Percentiles rank a stretch among this genome's conserved stretches.
These are phyloP conservation scores for Ovis canadensis DNA, from an alignment of 2,113 vertebrate genomes.

Conservation along the genomic window DNA sequence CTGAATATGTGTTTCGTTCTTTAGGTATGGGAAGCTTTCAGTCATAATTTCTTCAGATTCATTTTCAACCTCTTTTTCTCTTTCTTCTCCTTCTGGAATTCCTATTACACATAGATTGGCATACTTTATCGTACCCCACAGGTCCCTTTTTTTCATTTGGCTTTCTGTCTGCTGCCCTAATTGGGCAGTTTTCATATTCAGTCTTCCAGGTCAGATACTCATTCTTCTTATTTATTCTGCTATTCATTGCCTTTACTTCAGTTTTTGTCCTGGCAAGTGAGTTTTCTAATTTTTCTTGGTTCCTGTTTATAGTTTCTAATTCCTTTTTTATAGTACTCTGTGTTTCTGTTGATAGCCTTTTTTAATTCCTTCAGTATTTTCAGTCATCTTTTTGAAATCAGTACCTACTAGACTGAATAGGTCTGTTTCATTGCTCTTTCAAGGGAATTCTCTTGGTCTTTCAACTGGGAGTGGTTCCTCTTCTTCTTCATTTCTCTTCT, in stretches of 20 bases:
- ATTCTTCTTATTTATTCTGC: background rate
- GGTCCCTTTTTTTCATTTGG: background rate
- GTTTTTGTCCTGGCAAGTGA: background rate
- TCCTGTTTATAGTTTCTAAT: background rate
- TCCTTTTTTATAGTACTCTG: background rate
- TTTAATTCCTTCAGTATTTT: background rate
- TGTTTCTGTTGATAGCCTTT: background rate
- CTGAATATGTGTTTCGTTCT: background rate
- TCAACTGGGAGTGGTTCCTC: background rate
- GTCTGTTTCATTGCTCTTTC: background rate
- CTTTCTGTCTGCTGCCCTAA: background rate
- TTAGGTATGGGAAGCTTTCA: background rate
- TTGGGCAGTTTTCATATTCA: background rate
- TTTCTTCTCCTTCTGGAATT: background rate
- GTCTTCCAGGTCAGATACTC: background rate
- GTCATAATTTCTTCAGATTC: background rate
- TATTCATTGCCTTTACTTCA: background rate
- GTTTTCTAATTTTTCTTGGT: background rate
- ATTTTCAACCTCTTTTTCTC: background rate
- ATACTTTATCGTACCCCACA: background rate
- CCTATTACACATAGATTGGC: background rate
- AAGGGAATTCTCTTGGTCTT: background rate
- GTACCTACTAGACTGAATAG: background rate
- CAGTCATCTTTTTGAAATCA: background rate
- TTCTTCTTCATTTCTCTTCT: background rate